Conservation (phyloP, 2,888 invertebrate genomes). For the Hypomecis atomaria region DNA sequence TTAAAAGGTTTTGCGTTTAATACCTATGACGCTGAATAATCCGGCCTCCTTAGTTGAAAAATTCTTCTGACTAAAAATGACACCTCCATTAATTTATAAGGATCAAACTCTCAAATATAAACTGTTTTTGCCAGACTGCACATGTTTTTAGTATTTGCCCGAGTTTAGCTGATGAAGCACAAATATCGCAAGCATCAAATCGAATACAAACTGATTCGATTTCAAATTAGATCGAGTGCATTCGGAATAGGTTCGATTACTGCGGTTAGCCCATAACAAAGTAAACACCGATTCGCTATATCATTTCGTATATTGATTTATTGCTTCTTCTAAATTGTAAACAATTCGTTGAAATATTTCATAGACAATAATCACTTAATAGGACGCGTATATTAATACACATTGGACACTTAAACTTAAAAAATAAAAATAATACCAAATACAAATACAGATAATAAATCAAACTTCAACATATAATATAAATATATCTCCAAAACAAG, state of each 20-base stretch:
- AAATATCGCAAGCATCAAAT: background rate
- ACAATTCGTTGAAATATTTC: constrained; percentile 78
- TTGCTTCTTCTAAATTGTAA: constrained; percentile 79
- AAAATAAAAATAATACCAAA: constrained; percentile 75
- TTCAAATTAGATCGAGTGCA: background rate
- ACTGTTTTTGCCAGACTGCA: too few relatives aligned
- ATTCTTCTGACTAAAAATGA: too few relatives aligned
- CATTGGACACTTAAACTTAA: constrained; percentile 62
- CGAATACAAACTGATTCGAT: background rate
- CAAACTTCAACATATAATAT: constrained; percentile 80
- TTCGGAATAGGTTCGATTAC: background rate
- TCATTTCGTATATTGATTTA: constrained; percentile 64
- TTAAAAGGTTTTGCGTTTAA: too few relatives aligned
- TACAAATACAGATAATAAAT: constrained; percentile 70
- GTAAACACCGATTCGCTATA: constrained; percentile 38
- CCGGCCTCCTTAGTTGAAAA: too few relatives aligned
- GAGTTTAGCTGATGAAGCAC: background rate
- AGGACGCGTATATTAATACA: constrained; percentile 63
- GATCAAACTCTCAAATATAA: too few relatives aligned
- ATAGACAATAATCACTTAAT: constrained; percentile 59
- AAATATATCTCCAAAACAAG: constrained; percentile 74
- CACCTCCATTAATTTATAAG: too few relatives aligned
- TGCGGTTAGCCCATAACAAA: constrained; percentile 9
- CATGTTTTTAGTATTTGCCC: background rate
- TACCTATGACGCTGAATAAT: too few relatives aligned